Evolutionary conservation across 2,113 vertebrate genomes (phyloP).

Genomic region (Nibea coibor): DNA sequence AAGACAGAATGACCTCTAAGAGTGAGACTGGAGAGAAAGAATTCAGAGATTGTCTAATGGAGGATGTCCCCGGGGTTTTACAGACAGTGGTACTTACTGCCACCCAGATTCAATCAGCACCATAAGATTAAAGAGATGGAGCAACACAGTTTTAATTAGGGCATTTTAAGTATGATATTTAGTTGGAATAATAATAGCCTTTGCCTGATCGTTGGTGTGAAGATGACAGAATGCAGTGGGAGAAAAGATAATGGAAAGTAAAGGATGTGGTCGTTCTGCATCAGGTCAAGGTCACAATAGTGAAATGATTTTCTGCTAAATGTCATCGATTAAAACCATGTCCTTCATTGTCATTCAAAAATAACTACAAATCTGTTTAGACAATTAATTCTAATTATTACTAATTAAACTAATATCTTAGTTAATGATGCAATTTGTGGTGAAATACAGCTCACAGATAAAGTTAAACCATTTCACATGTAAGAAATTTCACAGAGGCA

Average conservation of each 20-base stretch:
- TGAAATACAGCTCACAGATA: not conserved
- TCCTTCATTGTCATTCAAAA: not conserved
- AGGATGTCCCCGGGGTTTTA: conserved; percentile 74
- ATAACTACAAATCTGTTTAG: not conserved
- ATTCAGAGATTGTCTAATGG: conserved; percentile 55
- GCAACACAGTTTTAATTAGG: conserved; percentile 79
- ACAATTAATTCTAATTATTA: not conserved
- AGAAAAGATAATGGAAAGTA: conserved; percentile 46
- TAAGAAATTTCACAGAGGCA: too few relatives aligned
- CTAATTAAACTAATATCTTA: not conserved
- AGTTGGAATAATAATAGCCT: conserved; percentile 71
- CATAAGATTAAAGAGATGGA: conserved; percentile 70
- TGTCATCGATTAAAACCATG: too few relatives aligned
- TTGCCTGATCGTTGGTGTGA: conserved; percentile 59
- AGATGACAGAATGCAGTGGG: conserved; percentile 35
- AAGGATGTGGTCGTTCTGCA: conserved; percentile 32
- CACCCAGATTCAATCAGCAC: conserved; percentile 77
- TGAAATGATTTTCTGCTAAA: too few relatives aligned
- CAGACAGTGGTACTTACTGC: conserved; percentile 80
- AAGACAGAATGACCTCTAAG: conserved; percentile 70
- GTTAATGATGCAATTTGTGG: not conserved
- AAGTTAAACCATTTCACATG: not conserved
- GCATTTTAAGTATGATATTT: conserved; percentile 68
- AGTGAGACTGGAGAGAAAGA: conserved; percentile 50
- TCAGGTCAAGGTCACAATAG: conserved; percentile 65